Evolutionary conservation across 2,888 invertebrate genomes (phyloP).

Genomic region (Nomada flava): DNA sequence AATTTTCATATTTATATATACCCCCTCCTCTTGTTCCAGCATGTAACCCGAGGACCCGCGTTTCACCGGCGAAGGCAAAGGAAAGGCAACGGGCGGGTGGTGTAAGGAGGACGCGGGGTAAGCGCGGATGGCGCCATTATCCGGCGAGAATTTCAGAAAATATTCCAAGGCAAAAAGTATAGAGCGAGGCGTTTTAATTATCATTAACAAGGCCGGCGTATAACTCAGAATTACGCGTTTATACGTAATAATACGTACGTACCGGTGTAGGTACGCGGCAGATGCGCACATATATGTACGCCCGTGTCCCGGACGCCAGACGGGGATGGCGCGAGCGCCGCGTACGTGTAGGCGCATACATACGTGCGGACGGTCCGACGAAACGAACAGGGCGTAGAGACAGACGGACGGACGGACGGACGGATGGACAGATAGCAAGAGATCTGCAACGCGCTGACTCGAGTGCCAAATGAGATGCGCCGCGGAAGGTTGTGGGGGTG

Average conservation of each 20-base stretch:
- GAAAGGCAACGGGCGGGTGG: slow-evolving; percentile 42
- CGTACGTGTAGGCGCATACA: slow-evolving; percentile 44
- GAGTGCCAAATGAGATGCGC: slow-evolving; percentile 79
- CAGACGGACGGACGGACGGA: slow-evolving; percentile 58
- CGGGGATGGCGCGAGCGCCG: slow-evolving; percentile 59
- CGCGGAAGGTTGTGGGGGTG: slow-evolving; percentile 60
- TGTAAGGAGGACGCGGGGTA: slow-evolving; percentile 16
- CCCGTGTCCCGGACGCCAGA: slow-evolving; percentile 42
- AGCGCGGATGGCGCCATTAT: slow-evolving; percentile 71
- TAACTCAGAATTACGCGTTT: slow-evolving; percentile 84
- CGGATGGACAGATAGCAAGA: slow-evolving; percentile 71
- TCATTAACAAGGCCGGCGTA: slow-evolving; percentile 83
- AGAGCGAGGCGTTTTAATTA: slow-evolving; percentile 83
- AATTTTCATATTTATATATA: background rate
- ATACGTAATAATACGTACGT: slow-evolving; percentile 81
- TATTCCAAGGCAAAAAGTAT: slow-evolving; percentile 77
- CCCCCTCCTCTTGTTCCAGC: background rate
- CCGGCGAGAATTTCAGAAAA: slow-evolving; percentile 74
- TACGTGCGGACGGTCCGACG: slow-evolving; percentile 67
- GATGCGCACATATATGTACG: slow-evolving; percentile 51
- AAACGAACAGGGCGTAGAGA: slow-evolving; percentile 52
- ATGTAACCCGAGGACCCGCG: slow-evolving; percentile 51
- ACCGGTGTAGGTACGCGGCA: slow-evolving; percentile 68
- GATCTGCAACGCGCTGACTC: slow-evolving; percentile 79
- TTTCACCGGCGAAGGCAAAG: slow-evolving; percentile 63